Percentiles rank a stretch among this genome's conserved stretches.
phyloP scores from a whole-genome alignment of 2,797 vertebrate species.

The Netta rufina region DNA sequence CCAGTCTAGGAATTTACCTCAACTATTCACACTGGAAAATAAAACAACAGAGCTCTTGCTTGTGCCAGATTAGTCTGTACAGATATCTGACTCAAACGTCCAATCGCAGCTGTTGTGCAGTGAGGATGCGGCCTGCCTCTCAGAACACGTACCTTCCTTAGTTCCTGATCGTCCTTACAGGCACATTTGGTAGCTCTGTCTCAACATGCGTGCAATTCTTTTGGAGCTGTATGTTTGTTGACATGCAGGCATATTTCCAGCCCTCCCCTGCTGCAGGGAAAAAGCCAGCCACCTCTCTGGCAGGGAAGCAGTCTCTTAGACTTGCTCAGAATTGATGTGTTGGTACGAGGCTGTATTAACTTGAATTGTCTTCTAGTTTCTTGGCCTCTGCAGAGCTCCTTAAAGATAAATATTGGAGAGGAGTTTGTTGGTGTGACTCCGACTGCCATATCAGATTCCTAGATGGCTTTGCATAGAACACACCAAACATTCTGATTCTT shows the following conservation, averaged over 20 bases:
- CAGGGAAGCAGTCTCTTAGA: background rate
- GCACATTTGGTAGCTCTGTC: fast-evolving
- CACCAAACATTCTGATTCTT: background rate
- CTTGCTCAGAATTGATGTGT: background rate
- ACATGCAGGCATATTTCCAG: background rate
- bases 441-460: background rate
- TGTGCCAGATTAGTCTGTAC: background rate
- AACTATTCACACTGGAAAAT: background rate
- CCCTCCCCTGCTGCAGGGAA: background rate
- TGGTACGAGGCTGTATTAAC: background rate
- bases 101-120: background rate
- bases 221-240: background rate
- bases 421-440: background rate
- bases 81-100: background rate
- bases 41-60: background rate
- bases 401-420: background rate
- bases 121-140: background rate
- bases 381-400: background rate
- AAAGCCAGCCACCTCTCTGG: background rate
- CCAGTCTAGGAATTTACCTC: background rate
- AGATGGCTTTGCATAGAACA: background rate
- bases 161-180: background rate
- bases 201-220: fast-evolving
- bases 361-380: background rate
- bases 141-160: background rate